Evolutionary conservation across 2,888 invertebrate species (phyloP), one percentile per base, ranked within the genome.

Genomic region (Pseudococcus longispinus): DNA sequence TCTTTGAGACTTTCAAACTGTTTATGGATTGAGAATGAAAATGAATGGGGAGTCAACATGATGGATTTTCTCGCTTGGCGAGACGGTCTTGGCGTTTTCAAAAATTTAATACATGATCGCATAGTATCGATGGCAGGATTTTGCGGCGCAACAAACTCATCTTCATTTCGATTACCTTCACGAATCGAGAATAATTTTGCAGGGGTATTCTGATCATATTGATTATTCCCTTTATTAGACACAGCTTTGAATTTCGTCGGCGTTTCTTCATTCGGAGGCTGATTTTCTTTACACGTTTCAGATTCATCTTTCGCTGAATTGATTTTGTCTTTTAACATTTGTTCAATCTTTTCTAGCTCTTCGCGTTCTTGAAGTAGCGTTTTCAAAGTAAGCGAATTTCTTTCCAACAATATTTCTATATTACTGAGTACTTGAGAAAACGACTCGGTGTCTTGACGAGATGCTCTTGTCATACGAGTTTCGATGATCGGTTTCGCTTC

Each of bases 1-100:
- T 85, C 42, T 6, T 74, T 26, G 8, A 86, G 51, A 51, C 74
- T 42, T 55, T 86, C 80, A 11, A 80, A 86, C 32, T 86, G 86
- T 20, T 77, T 86, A 46, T 86, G 44, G 8, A 86, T 29, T 5
- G 74, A 51, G 15, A 86, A 86, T 9, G 86, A 86, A 26, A 86
- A 74, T n/a, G 86, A 86, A 51, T 86, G 86, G 6, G 86, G 86
- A 32, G 86, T 86, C 13, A 86, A 55, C n/a, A 86, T 51, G 32
- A 77, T 80, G 5, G 86, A 86, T n/a, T 44, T 32, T 20, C 86
- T 86, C 1, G 86, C 5, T 1, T 23, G 29, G 29, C 86, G 77
- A 46, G 80, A 80, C 2, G 32, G 42, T 26, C 77, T 46, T 15
- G 86, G 86, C 20, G 86, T 86, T 80, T 86, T 86, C 37, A 86